phyloP scores from a whole-genome alignment of 2,113 vertebrate genomes.

The Tetrax tetrax region DNA sequence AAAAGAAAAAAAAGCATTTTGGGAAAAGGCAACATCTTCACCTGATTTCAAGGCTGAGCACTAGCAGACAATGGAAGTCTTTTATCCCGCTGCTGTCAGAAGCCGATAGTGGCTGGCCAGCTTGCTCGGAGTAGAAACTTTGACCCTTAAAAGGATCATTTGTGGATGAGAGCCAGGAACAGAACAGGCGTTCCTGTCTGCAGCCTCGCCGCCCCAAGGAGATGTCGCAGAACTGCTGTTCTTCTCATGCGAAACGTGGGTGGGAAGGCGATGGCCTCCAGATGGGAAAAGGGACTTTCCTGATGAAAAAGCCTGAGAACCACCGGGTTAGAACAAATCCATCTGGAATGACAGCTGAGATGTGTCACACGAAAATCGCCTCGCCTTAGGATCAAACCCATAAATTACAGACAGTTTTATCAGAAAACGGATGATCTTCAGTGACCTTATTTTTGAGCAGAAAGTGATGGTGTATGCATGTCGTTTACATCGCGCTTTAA shows the following conservation, averaged over 20 bases:
- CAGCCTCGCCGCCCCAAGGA: neutral
- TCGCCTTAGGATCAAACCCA: neutral
- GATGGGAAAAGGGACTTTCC: constrained; percentile 58
- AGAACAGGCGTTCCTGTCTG: neutral
- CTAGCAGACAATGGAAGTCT: neutral
- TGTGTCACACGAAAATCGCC: neutral
- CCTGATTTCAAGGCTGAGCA: neutral
- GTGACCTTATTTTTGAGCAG: neutral
- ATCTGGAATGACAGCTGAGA: neutral
- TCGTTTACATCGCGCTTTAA: neutral
- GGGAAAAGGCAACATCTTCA: neutral
- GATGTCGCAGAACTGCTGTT: neutral
- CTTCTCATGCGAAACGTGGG: neutral
- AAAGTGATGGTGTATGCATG: neutral
- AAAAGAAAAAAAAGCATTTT: neutral
- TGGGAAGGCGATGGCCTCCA: neutral
- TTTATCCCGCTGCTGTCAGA: neutral
- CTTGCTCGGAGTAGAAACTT: neutral
- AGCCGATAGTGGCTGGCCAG: neutral
- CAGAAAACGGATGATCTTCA: neutral
- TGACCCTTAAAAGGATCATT: neutral
- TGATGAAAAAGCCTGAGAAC: constrained; percentile 15
- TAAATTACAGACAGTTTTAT: neutral
- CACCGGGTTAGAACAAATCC: neutral
- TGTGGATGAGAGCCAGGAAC: neutral